Percentiles rank a stretch among this genome's conserved stretches.
These are phyloP conservation scores for Teinopalpus imperialis DNA, from an alignment of 2,888 invertebrate genomes.

Conservation along the genomic window DNA sequence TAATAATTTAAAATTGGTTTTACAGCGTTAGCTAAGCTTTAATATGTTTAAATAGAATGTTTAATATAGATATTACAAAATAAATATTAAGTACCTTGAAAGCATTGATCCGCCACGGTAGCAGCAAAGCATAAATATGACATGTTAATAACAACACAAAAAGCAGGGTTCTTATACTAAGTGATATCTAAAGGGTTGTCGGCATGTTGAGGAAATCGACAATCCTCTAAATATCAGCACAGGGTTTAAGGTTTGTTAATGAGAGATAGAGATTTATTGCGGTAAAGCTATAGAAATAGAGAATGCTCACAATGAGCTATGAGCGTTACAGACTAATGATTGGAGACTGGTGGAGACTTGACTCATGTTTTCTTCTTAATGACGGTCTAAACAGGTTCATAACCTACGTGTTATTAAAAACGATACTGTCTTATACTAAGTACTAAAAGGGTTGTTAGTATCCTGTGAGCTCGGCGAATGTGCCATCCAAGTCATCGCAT, in stretches of 20 bases:
- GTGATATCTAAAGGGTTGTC: slow-evolving; percentile 49
- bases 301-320: slow-evolving; percentile 8
- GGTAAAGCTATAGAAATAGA: slow-evolving; percentile 12
- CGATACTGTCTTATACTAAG: slow-evolving; percentile 67
- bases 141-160: slow-evolving; percentile 73
- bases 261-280: slow-evolving; percentile 34
- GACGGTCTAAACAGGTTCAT: slow-evolving; percentile 47
- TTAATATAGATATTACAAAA: slow-evolving; percentile 45
- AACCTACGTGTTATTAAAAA: slow-evolving; percentile 44
- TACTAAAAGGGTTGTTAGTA: slow-evolving; percentile 86
- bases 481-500: slow-evolving; percentile 98
- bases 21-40: slow-evolving; percentile 68
- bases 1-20: slow-evolving; percentile 39
- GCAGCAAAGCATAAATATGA: slow-evolving; percentile 78
- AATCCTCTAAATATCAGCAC: slow-evolving; percentile 50
- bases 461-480: slow-evolving; percentile 98
- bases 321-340: neutral
- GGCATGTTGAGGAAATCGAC: slow-evolving; percentile 35
- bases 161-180: slow-evolving; percentile 55
- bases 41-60: slow-evolving; percentile 32
- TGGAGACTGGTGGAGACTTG: slow-evolving; percentile 2
- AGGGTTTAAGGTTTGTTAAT: slow-evolving; percentile 50
- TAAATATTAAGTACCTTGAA: slow-evolving; percentile 69
- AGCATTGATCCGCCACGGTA: slow-evolving; percentile 73
- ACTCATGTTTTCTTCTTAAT: slow-evolving; percentile 25